Percentiles rank a stretch among this genome's conserved stretches.
These are phyloP conservation scores for Ellobium chinense DNA, from an alignment of 2,888 invertebrate genomes.

Conservation along the genomic window DNA sequence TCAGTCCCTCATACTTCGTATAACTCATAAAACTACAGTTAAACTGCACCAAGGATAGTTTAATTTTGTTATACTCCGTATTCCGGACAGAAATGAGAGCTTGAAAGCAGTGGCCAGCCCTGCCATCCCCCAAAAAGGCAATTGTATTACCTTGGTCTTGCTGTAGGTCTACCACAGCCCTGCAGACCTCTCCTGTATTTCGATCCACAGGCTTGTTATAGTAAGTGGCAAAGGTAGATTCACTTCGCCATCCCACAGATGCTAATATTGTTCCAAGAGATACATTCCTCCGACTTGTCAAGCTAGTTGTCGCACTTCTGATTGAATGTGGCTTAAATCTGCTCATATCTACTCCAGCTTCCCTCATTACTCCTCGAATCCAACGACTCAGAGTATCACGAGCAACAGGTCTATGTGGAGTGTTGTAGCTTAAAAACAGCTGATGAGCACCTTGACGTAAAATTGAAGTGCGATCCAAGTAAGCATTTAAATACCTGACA, in stretches of 20 bases:
- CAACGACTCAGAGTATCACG: not conserved
- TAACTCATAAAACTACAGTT: not conserved
- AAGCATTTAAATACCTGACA: not conserved
- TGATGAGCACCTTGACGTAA: not conserved
- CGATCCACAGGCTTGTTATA: not conserved
- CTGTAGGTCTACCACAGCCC: not conserved
- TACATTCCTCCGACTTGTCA: not conserved
- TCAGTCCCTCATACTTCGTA: not conserved
- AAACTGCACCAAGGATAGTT: not conserved
- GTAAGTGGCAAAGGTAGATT: not conserved
- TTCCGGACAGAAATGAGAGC: not conserved
- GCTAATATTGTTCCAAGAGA: not conserved
- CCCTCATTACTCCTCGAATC: not conserved
- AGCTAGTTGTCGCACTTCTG: not conserved
- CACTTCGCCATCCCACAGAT: no score
- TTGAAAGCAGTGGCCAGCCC: not conserved
- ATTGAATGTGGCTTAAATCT: not conserved
- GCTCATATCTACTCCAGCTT: not conserved
- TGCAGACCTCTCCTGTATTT: not conserved
- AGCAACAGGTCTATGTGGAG: not conserved
- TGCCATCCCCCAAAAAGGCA: not conserved
- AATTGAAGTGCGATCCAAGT: not conserved
- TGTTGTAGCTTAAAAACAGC: not conserved
- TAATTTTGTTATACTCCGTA: not conserved
- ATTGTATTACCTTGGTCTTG: not conserved